A percentile compares a stretch with the other conserved stretches of the same genome.
phyloP scores from a whole-genome alignment of 2,888 invertebrate species.

The Tridacna crocea region DNA sequence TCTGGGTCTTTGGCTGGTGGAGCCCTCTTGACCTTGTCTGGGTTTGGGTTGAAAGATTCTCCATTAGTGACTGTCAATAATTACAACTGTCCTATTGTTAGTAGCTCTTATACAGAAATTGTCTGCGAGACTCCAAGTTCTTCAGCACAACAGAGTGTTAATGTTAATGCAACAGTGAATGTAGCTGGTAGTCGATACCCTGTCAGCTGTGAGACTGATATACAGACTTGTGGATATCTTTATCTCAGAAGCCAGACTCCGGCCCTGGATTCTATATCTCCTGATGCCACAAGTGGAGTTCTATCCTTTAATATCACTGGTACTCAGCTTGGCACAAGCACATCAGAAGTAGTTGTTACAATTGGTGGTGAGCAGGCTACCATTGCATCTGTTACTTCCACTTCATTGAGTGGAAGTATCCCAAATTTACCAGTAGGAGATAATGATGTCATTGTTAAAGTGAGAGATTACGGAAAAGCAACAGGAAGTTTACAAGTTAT shows the following conservation, averaged over 20 bases:
- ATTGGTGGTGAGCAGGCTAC: constrained; percentile 72
- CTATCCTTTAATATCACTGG: constrained; percentile 66
- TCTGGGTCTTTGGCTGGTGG: constrained; percentile 65
- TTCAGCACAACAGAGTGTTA: constrained; percentile 34
- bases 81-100: constrained; percentile 59
- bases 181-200: constrained; percentile 39
- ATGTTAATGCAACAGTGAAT: constrained; percentile 35
- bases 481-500: constrained; percentile 49
- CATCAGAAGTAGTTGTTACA: constrained; percentile 58
- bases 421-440: constrained; percentile 67
- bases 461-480: constrained; percentile 60
- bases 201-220: constrained; percentile 59
- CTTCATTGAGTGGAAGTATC: constrained; percentile 64
- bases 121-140: constrained; percentile 63
- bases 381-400: constrained; percentile 56
- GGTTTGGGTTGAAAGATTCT: constrained; percentile 66
- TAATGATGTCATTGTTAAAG: constrained; percentile 61
- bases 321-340: constrained; percentile 52
- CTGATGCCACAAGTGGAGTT: constrained; percentile 55
- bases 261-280: constrained; percentile 50
- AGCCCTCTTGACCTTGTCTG: constrained; percentile 58
- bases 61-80: constrained; percentile 62
- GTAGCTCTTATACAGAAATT: constrained; percentile 65
- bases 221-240: constrained; percentile 53
- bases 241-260: constrained; percentile 63